Base-by-base conservation (phyloP, 1,140 invertebrate species). In the Apis dorsata region DNA sequence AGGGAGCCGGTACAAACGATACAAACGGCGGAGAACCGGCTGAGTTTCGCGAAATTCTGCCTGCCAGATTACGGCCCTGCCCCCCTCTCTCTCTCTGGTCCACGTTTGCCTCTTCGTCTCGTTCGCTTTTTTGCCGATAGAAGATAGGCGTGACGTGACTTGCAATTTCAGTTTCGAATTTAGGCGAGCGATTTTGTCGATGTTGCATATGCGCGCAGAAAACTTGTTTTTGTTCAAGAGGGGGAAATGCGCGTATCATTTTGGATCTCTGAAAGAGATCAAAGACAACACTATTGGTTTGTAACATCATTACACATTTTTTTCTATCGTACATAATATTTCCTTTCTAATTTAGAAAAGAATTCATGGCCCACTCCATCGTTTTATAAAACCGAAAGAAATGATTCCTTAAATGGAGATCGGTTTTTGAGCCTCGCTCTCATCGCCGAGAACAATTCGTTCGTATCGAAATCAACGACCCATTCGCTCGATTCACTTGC, bases 1-100 rank as follows among this genome's bases (percentile, higher is more conserved):
- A 66, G 87, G 83, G 86, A 70, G 69, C 66, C 60, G 66, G 77
- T 79, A 83, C 75, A 83, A 73, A 72, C 79, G 76, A 81, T 88
- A 90, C 81, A 86, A 87, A 88, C 72, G 83, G 83, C 83, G 68
- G 83, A 77, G 82, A 68, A 81, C 72, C 75, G 70, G 57, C 53
- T 49, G 68, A 88, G 75, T 86, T 86, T 76, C 68, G 73, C 21
- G 66, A 68, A 77, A 80, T 59, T 49, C 15, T 59, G 44, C 66
- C 55, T 70, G 55, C 34, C 4, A 60, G 72, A 69, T 71, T 65
- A 86, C 79, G 63, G 24, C 11, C 74, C 28, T 59, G 62, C 15
- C 49, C 15, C 49, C 65, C 51, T 55, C 44, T 34, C 34, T 28
- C 51, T 55, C 44, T 34, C 2, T 28, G 55, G 28, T 57, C n/a